Conservation (phyloP, 2,797 vertebrate genomes). For the Periophthalmus magnuspinnatus region DNA sequence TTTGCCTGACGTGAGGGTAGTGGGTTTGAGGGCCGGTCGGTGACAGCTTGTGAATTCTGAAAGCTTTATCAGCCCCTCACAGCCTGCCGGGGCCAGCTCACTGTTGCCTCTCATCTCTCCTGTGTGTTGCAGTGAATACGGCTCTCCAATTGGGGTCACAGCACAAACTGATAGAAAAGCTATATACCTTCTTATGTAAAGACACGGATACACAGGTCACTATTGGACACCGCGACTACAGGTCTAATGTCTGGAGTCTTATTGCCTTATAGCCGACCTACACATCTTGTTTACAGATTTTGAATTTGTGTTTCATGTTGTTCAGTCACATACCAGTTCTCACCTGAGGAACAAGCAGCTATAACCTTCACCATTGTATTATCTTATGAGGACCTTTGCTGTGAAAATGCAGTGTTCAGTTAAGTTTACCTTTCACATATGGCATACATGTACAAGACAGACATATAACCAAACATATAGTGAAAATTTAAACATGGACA, state of each 20-base stretch:
- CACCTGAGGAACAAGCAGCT: too few species aligned
- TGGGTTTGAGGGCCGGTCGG: constrained; percentile 48
- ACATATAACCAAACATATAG: too few species aligned
- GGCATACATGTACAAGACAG: too few species aligned
- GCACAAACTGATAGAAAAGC: constrained; percentile 63
- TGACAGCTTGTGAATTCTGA: constrained; percentile 69
- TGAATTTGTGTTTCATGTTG: not conserved
- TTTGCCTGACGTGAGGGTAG: constrained; percentile 41
- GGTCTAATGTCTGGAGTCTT: constrained; percentile 22
- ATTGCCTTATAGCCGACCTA: not conserved
- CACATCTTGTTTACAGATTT: not conserved
- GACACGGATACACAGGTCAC: constrained; percentile 46
- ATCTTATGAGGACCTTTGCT: too few species aligned
- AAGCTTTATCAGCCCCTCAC: constrained; percentile 73
- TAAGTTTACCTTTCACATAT: too few species aligned
- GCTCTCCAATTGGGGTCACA: constrained; percentile 75
- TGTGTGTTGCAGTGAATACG: constrained; percentile 72
- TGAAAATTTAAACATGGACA: too few species aligned
- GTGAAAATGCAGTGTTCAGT: too few species aligned
- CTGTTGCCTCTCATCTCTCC: constrained; percentile 64
- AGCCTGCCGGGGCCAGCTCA: constrained; percentile 60
- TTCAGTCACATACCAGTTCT: not conserved
- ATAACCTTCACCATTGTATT: too few species aligned
- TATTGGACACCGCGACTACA: constrained; percentile 21
- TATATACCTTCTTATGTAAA: constrained; percentile 65